Evolutionary conservation across 92 coral and sea anemone species (phyloP), one percentile per base, ranked within the genome.

Genomic region (Epizoanthus fatuus): DNA sequence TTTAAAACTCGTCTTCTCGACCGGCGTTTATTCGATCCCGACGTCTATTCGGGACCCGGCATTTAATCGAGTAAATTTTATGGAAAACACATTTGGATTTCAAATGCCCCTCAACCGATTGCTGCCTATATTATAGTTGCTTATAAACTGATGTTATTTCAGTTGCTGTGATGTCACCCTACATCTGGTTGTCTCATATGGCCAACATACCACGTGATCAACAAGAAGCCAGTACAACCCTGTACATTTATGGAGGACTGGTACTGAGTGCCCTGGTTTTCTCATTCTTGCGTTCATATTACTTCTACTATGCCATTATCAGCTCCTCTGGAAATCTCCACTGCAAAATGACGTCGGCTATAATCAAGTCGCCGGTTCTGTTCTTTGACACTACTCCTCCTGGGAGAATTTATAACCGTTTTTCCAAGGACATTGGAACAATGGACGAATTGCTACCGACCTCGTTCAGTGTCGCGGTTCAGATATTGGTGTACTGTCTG

Each of bases 341-440:
- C 75, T 53, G 73, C 83, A 87, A 58, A 71, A 91, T 91, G 92
- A 63, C 80, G 7, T 37, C 59, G n/a, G 81, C 94, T 53, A 81
- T 91, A 51, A 53, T 91, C 13, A 88, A 91, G 40, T 86, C 94
- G 10, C 94, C 94, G 25, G 91, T 91, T 67, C 16, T 91, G 14
- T 91, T 91, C 87, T 87, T 91, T 67, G 94, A 91, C 64, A 91
- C 92, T 19, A 91, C 84, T 51, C 90, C 94, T 7, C 83, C 77
- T n/a, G 94, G 94, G 5, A 88, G 94, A 70, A 84, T 91, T 37
- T 77, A 87, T 15, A 91, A 91, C 70, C 91, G 94, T 16, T 91
- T 91, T 66, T 91, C 94, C 14, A 91, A 80, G 11, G 94, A 91
- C 62, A 88, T 79, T 39, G 85, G 84, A 2, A 79, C 62, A 58